Percentiles rank a stretch among this genome's conserved stretches.
phyloP scores from a whole-genome alignment of 2,888 invertebrate species.

The Listrodromus nycthemerus region DNA sequence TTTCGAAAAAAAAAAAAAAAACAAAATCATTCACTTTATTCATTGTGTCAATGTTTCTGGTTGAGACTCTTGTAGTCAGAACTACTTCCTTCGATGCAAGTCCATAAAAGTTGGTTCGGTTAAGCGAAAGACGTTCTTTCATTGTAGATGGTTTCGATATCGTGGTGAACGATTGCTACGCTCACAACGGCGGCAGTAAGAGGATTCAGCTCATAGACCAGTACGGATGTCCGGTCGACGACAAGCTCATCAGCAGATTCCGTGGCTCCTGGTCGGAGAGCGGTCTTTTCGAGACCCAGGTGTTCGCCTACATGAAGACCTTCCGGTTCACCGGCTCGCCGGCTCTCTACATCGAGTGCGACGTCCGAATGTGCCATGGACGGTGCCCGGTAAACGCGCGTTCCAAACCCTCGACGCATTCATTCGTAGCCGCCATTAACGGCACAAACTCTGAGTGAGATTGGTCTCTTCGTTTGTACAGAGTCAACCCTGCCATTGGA shows the following conservation, averaged over 20 bases:
- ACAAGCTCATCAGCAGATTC: slow-evolving; percentile 96
- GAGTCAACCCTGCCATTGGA: slow-evolving; percentile 97
- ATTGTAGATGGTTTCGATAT: slow-evolving; percentile 95
- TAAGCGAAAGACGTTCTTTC: too few relatives aligned
- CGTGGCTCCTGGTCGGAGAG: slow-evolving; percentile 97
- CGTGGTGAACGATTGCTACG: slow-evolving; percentile 97
- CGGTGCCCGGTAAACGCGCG: slow-evolving; percentile 92
- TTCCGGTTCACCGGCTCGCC: slow-evolving; percentile 97
- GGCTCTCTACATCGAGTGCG: slow-evolving; percentile 97
- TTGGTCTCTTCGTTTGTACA: slow-evolving; percentile 80
- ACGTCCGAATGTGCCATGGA: slow-evolving; percentile 98
- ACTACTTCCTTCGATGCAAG: background rate
- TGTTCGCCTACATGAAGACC: slow-evolving; percentile 97
- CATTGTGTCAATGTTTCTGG: background rate
- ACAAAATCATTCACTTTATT: too few relatives aligned
- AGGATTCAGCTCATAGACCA: slow-evolving; percentile 96
- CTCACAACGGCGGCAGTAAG: slow-evolving; percentile 97
- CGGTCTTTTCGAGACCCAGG: slow-evolving; percentile 96
- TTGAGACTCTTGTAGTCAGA: slow-evolving; percentile 37
- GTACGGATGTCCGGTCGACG: slow-evolving; percentile 96
- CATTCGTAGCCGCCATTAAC: too few relatives aligned
- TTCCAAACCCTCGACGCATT: background rate
- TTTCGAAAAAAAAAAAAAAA: slow-evolving; percentile 22
- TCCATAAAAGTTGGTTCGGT: background rate
- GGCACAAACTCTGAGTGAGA: too few relatives aligned